Conservation (phyloP, 2,113 vertebrate genomes). For the Brachirus orientalis region DNA sequence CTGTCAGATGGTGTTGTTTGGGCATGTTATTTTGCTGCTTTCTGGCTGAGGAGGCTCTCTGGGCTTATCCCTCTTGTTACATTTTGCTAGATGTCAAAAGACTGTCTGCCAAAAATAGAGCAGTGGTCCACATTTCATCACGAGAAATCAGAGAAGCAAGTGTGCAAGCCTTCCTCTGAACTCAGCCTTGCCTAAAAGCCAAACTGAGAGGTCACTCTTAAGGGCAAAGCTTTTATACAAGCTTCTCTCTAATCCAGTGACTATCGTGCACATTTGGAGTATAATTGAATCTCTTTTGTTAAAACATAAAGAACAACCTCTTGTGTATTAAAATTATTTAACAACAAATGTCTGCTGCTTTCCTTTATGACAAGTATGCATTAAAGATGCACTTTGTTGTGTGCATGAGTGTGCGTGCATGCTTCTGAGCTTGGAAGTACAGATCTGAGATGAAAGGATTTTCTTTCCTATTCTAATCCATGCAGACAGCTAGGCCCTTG, state of each 20-base stretch:
- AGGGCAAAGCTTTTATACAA: slow-evolving; percentile 45
- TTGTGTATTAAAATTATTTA: slow-evolving; percentile 23
- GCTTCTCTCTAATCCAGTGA: slow-evolving; percentile 47
- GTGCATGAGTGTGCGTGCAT: slow-evolving; percentile 35
- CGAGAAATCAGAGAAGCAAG: slow-evolving; percentile 58
- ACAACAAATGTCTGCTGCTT: slow-evolving; percentile 16
- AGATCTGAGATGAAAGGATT: slow-evolving; percentile 83
- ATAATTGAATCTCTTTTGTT: slow-evolving; percentile 51
- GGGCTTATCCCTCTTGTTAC: slow-evolving; percentile 40
- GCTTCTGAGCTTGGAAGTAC: slow-evolving; percentile 67
- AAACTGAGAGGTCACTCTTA: slow-evolving; percentile 58
- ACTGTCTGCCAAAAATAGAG: slow-evolving; percentile 60
- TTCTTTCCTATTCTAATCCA: slow-evolving; percentile 80
- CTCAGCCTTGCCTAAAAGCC: slow-evolving; percentile 33
- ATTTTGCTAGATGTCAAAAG: slow-evolving; percentile 59
- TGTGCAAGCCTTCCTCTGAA: slow-evolving; percentile 21
- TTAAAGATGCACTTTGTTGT: slow-evolving; percentile 34
- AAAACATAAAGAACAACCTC: slow-evolving; percentile 35
- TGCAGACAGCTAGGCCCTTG: slow-evolving; percentile 80
- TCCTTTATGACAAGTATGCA: slow-evolving; percentile 27
- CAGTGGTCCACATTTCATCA: slow-evolving; percentile 56
- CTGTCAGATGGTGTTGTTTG: slow-evolving; percentile 52
- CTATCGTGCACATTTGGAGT: slow-evolving; percentile 25
- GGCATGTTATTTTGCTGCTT: slow-evolving; percentile 22
- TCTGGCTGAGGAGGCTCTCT: slow-evolving; percentile 40